These are phyloP conservation scores for Styela clava DNA, from an alignment of 23 tunicate genomes.

Conservation along the genomic window DNA sequence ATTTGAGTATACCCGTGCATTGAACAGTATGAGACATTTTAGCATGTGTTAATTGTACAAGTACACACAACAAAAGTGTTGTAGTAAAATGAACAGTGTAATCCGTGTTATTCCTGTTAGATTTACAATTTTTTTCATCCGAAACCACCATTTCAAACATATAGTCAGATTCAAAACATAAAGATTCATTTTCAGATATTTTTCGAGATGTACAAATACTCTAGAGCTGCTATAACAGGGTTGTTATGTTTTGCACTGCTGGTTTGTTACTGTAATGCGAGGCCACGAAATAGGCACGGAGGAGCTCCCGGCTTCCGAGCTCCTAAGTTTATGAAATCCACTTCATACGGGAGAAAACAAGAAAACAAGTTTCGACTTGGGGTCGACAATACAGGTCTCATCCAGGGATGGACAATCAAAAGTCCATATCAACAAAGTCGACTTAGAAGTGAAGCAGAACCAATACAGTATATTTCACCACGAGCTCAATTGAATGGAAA, in stretches of 20 bases:
- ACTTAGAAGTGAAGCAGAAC: neutral
- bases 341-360: neutral
- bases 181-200: no score
- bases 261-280: neutral
- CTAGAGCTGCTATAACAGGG: neutral
- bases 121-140: no score
- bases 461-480: neutral
- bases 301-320: neutral
- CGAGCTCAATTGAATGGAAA: constrained; percentile 16
- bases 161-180: no score
- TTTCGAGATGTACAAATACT: no score
- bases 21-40: no score
- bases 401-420: neutral
- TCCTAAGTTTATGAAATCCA: neutral
- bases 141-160: no score
- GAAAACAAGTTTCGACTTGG: constrained; percentile 14
- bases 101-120: no score
- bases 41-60: no score
- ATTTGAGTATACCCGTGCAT: no score
- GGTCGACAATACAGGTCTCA: neutral
- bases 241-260: neutral
- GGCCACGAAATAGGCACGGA: neutral
- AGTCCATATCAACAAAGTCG: neutral
- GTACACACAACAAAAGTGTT: no score
- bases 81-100: no score